Percentiles rank a stretch among this genome's conserved stretches.
Evolutionary conservation across 2,113 vertebrate genomes (phyloP).

Genomic region (Aspiorhynchus laticeps): DNA sequence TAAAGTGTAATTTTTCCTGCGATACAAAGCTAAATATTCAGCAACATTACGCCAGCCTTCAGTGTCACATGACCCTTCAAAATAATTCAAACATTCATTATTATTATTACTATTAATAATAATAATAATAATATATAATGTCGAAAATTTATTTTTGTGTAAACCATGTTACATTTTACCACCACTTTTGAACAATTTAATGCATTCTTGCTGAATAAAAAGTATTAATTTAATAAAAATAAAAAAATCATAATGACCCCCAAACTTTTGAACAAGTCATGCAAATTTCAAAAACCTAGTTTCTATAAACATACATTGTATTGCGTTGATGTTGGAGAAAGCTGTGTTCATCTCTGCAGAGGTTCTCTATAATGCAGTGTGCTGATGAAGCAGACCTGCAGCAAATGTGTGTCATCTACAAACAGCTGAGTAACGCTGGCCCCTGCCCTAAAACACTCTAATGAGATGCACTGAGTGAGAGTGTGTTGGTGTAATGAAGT

Average conservation of each 20-base stretch:
- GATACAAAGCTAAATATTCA: neutral
- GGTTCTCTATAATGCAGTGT: conserved; percentile 54
- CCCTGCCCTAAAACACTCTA: neutral
- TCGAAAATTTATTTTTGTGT: neutral
- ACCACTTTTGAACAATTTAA: neutral
- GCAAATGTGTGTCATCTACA: conserved; percentile 62
- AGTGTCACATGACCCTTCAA: neutral
- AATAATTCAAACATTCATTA: neutral
- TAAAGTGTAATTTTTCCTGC: neutral
- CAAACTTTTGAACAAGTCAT: neutral
- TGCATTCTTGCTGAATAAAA: neutral
- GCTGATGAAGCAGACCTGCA: conserved; percentile 61
- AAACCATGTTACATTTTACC: neutral
- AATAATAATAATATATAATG: too few relatives aligned
- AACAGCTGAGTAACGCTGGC: conserved; percentile 53
- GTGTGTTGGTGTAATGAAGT: conserved; percentile 15
- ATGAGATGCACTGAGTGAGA: conserved; percentile 32
- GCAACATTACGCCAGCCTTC: neutral
- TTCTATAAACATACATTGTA: conserved; percentile 57
- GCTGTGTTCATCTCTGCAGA: conserved; percentile 50
- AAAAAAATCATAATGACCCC: too few relatives aligned
- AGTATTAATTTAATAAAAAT: neutral
- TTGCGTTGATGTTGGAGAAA: conserved; percentile 59
- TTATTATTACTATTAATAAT: neutral
- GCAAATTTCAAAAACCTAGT: neutral